Evolutionary conservation across 2,113 vertebrate species (phyloP), one percentile per base, ranked within the genome.

Genomic region (Leucoraja erinaceus): DNA sequence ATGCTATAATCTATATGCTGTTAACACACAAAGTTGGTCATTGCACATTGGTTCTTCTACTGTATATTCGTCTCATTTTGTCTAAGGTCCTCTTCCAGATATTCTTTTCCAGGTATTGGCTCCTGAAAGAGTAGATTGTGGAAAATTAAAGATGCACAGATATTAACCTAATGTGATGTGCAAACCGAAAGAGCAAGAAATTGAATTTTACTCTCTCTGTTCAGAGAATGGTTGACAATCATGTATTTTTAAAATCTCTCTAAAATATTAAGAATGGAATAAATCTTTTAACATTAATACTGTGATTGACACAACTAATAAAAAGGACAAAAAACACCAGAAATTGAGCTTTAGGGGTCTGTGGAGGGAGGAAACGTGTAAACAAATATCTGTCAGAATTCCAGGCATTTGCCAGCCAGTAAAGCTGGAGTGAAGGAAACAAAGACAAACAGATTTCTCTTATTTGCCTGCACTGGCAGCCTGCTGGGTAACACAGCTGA

Each of bases 391-490:
- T 91, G 66, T 72, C 70, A 72, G 33, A 68, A 47, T 47, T 91
- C 54, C 66, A 91, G 47, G 38, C 72, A 74, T 91, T 91, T 91
- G 68, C 20, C 47, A 72, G 72, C 90, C 33, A 91, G 9, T 28
- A 91, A 68, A 47, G 31, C 90, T 91, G 90, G 68, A 91, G 20
- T 20, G 38, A 25, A 91, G 38, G 33, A 72, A 72, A 91, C 22
- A 38, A 91, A 91, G 25, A 25, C 88, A 90, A 70, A 70, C 88
- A 70, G 61, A 90, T 90, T 90, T 90, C 90, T 91, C 66, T 22
- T 72, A 72, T 91, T 91, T 91, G 66, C 90, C 90, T 72, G 66
- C 28, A 91, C 54, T 93, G 93, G 93, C 83, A 93, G 12, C 11
- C 14, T 16, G n/a, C 18, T 94, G 25, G 61, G 93, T 78, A 93